phyloP scores from a whole-genome alignment of 2,888 invertebrate genomes.

The Seira ritae region DNA sequence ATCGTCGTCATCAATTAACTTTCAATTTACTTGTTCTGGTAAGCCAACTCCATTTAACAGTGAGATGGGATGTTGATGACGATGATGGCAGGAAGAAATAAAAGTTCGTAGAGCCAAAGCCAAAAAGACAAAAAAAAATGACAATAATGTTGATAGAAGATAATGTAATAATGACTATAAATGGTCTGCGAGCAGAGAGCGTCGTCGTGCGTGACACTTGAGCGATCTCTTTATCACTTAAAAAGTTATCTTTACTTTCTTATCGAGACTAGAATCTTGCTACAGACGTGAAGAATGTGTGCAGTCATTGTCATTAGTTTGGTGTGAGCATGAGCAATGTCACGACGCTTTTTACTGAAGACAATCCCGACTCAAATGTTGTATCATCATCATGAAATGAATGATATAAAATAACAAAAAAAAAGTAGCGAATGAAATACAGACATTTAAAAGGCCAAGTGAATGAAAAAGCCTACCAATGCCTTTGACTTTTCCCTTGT shows the following conservation, averaged over 20 bases:
- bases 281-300: conserved; percentile 28
- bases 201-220: conserved; percentile 45
- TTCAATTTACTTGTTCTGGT: conserved; percentile 4
- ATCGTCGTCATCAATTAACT: conserved; percentile 14
- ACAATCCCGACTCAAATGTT: background rate
- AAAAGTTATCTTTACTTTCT: conserved; percentile 3
- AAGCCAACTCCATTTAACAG: background rate
- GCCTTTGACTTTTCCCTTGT: background rate
- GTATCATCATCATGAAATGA: no score
- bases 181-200: conserved; percentile 16
- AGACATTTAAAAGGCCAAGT: background rate
- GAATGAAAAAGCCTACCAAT: background rate
- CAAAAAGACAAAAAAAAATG: conserved; percentile 22
- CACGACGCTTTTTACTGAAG: conserved; percentile 31
- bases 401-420: background rate
- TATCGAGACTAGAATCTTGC: conserved; percentile 20
- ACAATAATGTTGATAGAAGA: conserved; percentile 32
- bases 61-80: background rate
- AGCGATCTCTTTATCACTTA: conserved; percentile 31
- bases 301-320: conserved; percentile 33
- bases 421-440: background rate
- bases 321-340: conserved; percentile 28
- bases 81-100: conserved; percentile 18
- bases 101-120: background rate
- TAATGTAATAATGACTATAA: conserved; percentile 40